Percentiles rank a stretch among this genome's conserved stretches.
These are phyloP conservation scores for Spondyliosoma cantharus DNA, from an alignment of 2,797 vertebrate genomes.

Conservation along the genomic window DNA sequence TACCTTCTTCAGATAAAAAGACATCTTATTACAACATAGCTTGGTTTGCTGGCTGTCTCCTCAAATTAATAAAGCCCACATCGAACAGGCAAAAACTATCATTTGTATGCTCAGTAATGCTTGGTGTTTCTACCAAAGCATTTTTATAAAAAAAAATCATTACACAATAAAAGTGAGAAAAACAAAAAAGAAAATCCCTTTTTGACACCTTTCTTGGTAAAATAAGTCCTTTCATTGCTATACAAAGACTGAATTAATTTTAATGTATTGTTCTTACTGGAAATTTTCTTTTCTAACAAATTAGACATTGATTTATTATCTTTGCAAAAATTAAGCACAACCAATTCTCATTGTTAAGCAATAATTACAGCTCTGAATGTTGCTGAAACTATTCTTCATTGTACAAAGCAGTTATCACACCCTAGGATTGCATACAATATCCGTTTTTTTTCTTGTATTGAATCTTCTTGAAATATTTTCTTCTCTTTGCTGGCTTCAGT, in stretches of 20 bases:
- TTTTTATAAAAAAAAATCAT: slow-evolving; percentile 7
- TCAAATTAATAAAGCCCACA: slow-evolving; percentile 2
- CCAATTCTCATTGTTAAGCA: slow-evolving; percentile 6
- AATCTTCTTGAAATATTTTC: background rate
- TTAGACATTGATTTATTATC: slow-evolving; percentile 12
- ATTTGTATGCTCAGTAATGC: background rate
- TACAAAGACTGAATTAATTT: background rate
- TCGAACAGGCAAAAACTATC: background rate
- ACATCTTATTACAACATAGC: background rate
- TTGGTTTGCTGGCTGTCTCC: background rate
- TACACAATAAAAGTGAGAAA: background rate
- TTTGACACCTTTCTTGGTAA: background rate
- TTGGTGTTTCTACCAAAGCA: background rate
- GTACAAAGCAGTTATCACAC: background rate
- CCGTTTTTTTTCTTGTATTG: background rate
- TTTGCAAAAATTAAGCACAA: slow-evolving; percentile 5
- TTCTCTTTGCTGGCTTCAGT: slow-evolving; percentile 3
- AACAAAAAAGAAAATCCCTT: background rate
- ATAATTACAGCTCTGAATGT: background rate
- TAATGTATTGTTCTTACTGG: slow-evolving; percentile 1
- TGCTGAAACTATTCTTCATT: background rate
- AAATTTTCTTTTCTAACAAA: slow-evolving; percentile 15
- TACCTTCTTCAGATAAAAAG: background rate
- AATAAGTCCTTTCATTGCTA: background rate
- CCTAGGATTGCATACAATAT: background rate